These are phyloP conservation scores for Nasonia vitripennis DNA, from an alignment of 1,140 invertebrate species.

Conservation along the genomic window DNA sequence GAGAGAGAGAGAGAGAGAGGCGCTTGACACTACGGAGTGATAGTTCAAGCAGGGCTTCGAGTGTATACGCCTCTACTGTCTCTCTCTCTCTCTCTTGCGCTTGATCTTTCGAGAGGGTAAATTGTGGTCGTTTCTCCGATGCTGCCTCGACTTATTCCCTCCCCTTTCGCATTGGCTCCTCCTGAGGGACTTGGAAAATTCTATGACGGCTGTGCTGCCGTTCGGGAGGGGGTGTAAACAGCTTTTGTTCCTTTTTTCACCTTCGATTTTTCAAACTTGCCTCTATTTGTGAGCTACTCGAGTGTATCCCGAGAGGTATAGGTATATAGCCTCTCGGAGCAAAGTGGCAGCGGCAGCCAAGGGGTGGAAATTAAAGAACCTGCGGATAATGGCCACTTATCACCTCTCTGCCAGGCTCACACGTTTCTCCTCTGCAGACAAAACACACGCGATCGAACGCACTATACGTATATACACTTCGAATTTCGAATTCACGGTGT, in stretches of 20 bases:
- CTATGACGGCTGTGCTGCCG: conserved; percentile 11
- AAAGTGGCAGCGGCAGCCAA: neutral
- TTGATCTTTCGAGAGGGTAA: conserved; percentile 45
- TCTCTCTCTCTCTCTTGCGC: neutral
- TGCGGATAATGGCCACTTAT: conserved; percentile 59
- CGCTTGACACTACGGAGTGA: conserved; percentile 52
- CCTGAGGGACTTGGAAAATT: neutral
- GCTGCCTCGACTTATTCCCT: neutral
- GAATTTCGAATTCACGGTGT: neutral
- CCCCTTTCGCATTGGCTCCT: conserved; percentile 34
- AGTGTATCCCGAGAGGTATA: neutral
- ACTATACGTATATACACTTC: neutral
- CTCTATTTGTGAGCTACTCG: conserved; percentile 67
- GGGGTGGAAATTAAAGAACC: conserved; percentile 61
- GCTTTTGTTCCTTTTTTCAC: neutral
- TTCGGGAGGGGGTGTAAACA: neutral
- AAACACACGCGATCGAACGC: neutral
- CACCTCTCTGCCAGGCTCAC: conserved; percentile 44
- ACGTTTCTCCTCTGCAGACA: neutral
- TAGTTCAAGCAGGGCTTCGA: conserved; percentile 30
- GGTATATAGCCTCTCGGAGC: neutral
- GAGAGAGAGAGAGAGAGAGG: conserved; percentile 45
- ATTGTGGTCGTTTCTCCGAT: conserved; percentile 35
- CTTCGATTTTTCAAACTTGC: neutral
- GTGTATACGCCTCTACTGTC: conserved; percentile 30